A percentile compares a stretch with the other conserved stretches of the same genome.
These are phyloP conservation scores for Lycophotia porphyrea DNA, from an alignment of 2,888 invertebrate species.

Conservation along the genomic window DNA sequence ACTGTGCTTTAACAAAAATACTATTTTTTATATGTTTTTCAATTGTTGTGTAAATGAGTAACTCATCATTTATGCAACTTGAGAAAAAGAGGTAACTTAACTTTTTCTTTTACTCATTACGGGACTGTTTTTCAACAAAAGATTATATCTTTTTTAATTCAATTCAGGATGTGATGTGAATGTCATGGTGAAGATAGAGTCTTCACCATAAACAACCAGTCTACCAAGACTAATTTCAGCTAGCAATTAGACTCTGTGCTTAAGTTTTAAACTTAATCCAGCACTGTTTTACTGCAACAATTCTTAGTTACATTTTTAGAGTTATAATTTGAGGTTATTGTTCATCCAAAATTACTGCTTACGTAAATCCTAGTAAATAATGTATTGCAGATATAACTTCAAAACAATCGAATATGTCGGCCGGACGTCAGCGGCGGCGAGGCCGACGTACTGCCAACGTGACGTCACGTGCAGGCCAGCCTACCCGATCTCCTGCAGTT, in stretches of 20 bases:
- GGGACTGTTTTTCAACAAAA: not conserved
- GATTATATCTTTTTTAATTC: not conserved
- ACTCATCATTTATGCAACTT: no score
- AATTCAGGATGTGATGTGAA: no score
- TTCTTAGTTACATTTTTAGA: not conserved
- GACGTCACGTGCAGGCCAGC: constrained; percentile 67
- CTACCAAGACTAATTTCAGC: not conserved
- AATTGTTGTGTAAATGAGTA: no score
- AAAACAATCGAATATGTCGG: constrained; percentile 61
- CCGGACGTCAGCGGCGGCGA: constrained; percentile 60
- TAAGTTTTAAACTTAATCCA: not conserved
- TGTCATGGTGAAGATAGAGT: no score
- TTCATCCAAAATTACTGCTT: not conserved
- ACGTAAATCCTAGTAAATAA: constrained; percentile 26
- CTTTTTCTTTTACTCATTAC: not conserved
- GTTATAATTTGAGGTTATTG: not conserved
- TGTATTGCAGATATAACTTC: constrained; percentile 44
- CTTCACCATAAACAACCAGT: not conserved
- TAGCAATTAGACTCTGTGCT: not conserved
- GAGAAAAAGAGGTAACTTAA: not conserved
- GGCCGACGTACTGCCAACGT: constrained; percentile 61
- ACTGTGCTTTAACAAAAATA: no score
- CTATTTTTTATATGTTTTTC: no score
- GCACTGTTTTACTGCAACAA: not conserved
- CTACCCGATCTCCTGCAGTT: constrained; percentile 63